Conservation (phyloP, 1,140 invertebrate species). For the Camponotus floridanus region DNA sequence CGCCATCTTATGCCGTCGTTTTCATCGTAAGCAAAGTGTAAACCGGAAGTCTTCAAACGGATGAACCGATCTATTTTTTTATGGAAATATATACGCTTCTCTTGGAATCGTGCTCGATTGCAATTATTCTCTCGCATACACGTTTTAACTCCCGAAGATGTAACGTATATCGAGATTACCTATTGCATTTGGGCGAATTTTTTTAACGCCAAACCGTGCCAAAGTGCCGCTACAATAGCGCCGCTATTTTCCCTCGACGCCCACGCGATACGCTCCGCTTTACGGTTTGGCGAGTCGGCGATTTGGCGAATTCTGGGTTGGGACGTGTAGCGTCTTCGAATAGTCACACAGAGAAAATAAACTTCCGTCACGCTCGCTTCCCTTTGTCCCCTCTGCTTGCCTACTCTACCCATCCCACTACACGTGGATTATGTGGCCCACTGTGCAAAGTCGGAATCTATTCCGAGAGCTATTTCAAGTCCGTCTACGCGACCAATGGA, state of each 20-base stretch:
- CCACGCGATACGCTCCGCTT: slow-evolving; percentile 47
- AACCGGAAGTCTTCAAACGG: slow-evolving; percentile 27
- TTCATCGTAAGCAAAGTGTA: slow-evolving; percentile 1
- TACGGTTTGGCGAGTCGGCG: slow-evolving; percentile 50
- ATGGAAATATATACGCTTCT: background rate
- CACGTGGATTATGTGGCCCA: slow-evolving; percentile 78
- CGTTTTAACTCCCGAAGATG: background rate
- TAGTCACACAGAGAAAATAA: slow-evolving; percentile 64
- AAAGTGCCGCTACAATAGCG: slow-evolving; percentile 34
- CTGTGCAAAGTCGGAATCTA: slow-evolving; percentile 76
- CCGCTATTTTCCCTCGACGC: slow-evolving; percentile 39
- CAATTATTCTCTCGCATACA: background rate
- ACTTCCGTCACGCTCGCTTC: slow-evolving; percentile 19
- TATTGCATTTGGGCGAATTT: background rate
- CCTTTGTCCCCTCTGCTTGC: background rate
- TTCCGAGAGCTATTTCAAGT: slow-evolving; percentile 82
- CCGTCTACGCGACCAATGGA: slow-evolving; percentile 73
- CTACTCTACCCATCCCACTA: background rate
- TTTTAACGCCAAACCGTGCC: background rate
- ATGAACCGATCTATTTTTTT: background rate
- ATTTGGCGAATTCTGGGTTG: slow-evolving; percentile 64
- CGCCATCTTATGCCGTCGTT: background rate
- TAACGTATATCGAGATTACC: background rate
- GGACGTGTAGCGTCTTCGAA: slow-evolving; percentile 40
- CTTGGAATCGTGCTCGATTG: background rate